Evolutionary conservation across 2,888 invertebrate genomes (phyloP).

Genomic region (Pogonocherus hispidulus): DNA sequence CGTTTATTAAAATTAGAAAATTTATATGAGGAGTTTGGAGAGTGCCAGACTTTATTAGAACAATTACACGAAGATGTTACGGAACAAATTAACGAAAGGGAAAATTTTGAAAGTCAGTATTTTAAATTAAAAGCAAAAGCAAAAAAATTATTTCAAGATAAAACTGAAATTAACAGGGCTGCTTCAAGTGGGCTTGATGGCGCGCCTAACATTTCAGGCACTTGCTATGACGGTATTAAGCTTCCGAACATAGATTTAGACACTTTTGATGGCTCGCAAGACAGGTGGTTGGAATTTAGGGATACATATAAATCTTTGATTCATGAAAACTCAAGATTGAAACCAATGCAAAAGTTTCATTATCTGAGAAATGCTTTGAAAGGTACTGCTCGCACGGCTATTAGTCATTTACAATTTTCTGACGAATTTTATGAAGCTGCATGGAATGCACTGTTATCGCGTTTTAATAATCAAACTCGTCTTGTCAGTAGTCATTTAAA

Average conservation of each 20-base stretch:
- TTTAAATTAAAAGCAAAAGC: too few species aligned
- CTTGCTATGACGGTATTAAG: background rate
- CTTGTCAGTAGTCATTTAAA: too few species aligned
- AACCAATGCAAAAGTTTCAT: background rate
- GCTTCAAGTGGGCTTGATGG: too few species aligned
- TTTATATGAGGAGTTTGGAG: too few species aligned
- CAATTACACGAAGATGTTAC: too few species aligned
- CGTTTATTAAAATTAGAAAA: too few species aligned
- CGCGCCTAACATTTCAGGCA: too few species aligned
- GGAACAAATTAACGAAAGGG: too few species aligned
- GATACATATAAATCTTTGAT: background rate
- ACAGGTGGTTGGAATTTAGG: background rate
- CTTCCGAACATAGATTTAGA: background rate
- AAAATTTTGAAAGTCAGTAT: too few species aligned
- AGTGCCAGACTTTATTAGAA: too few species aligned
- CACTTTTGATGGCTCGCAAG: background rate
- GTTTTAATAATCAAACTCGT: background rate
- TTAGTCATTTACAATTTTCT: background rate
- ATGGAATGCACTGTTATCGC: background rate
- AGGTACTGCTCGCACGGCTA: background rate
- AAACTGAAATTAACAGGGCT: too few species aligned
- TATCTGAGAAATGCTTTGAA: background rate
- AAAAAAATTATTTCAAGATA: too few species aligned
- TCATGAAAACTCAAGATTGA: background rate
- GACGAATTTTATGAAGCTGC: background rate